These are phyloP conservation scores for Pelodiscus sinensis DNA, from an alignment of 2,113 vertebrate species.

Conservation along the genomic window DNA sequence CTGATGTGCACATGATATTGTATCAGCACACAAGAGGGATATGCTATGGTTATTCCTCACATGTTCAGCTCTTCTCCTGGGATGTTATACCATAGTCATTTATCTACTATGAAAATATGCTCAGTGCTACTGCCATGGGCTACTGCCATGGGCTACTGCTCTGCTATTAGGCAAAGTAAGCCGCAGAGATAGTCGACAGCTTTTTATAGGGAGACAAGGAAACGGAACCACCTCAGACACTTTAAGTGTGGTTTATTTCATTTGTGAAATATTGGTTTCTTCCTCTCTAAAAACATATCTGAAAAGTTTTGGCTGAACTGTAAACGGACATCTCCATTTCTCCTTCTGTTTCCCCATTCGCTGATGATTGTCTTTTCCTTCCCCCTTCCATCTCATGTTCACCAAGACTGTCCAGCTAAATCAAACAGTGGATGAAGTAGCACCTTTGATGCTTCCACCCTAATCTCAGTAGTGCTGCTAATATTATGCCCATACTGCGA, in stretches of 20 bases:
- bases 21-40: background rate
- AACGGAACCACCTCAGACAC: background rate
- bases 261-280: background rate
- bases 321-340: conserved; percentile 5
- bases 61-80: background rate
- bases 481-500: background rate
- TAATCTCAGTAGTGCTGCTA: background rate
- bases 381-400: too few species aligned
- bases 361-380: background rate
- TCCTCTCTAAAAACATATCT: background rate
- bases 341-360: background rate
- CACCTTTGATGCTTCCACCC: background rate
- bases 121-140: background rate
- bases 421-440: background rate
- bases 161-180: background rate
- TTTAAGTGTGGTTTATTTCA: background rate
- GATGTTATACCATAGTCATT: background rate
- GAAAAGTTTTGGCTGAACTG: background rate
- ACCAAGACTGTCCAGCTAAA: background rate
- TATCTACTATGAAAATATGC: background rate
- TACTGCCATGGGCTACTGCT: background rate
- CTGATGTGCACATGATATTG: background rate
- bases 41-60: background rate
- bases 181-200: background rate
- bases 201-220: background rate